phyloP scores from a whole-genome alignment of 2,888 invertebrate genomes.

The Pyrrhosoma nymphula region DNA sequence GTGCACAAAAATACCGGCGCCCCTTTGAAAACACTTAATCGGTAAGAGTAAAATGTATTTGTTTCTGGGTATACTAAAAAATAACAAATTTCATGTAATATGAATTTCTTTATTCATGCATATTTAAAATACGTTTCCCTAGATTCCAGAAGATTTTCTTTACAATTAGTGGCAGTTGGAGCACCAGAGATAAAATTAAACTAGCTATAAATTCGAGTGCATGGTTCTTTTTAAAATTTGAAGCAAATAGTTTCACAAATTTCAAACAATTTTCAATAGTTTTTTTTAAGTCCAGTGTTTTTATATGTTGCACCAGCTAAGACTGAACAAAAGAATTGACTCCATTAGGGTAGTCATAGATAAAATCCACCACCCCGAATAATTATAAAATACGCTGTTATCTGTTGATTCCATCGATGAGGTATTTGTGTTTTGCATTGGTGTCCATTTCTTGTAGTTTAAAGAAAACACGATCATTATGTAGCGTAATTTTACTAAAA shows the following conservation, averaged over 20 bases:
- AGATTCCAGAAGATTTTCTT: conserved; percentile 6
- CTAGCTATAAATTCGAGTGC: neutral
- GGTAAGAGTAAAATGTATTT: no score
- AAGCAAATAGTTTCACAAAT: neutral
- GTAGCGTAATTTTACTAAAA: neutral
- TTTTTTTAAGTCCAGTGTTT: neutral
- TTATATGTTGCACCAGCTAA: neutral
- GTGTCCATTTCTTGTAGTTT: neutral
- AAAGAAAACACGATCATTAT: neutral
- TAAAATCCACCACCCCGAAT: neutral
- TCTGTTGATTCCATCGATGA: neutral
- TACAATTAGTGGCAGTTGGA: conserved; percentile 2
- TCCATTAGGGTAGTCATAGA: neutral
- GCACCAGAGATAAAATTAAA: conserved; percentile 10
- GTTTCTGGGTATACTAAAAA: neutral
- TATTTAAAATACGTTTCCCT: conserved; percentile 32
- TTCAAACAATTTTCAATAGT: neutral
- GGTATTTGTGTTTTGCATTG: neutral
- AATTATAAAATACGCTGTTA: neutral
- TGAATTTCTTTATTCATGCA: conserved; percentile 30
- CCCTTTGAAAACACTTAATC: no score
- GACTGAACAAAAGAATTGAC: neutral
- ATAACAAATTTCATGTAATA: neutral
- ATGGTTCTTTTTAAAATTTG: neutral
- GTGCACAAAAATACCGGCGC: no score